Conservation (phyloP, 2,888 invertebrate genomes). For the Mactromeris polynyma region DNA sequence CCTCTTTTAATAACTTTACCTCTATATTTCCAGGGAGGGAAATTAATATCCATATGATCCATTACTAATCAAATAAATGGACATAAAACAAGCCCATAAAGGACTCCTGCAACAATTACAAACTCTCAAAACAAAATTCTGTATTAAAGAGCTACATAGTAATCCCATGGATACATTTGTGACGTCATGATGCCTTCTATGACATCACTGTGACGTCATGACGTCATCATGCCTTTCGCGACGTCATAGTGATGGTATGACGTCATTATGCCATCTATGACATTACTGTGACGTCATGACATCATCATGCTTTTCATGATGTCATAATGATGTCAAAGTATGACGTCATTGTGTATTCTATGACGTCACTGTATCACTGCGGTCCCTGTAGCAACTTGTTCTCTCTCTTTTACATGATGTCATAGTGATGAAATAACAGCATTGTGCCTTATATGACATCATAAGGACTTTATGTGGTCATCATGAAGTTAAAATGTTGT, state of each 20-base stretch:
- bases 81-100: neutral
- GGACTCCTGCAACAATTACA: neutral
- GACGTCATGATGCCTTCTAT: neutral
- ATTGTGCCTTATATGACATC: neutral
- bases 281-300: slow-evolving; percentile 34
- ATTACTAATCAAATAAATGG: neutral
- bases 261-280: slow-evolving; percentile 23
- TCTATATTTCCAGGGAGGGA: slow-evolving; percentile 57
- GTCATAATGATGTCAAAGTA: slow-evolving; percentile 34
- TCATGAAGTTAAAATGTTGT: neutral
- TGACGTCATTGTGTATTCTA: slow-evolving; percentile 24
- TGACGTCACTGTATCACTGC: slow-evolving; percentile 19
- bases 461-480: neutral
- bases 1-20: slow-evolving; percentile 41
- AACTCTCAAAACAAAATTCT: neutral
- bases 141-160: neutral
- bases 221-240: slow-evolving; percentile 19
- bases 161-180: neutral
- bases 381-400: slow-evolving; percentile 27
- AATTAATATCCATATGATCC: slow-evolving; percentile 21
- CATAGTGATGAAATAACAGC: slow-evolving; percentile 28
- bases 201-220: neutral
- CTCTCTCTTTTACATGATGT: neutral
- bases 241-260: slow-evolving; percentile 32
- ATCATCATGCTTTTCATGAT: slow-evolving; percentile 30